Conservation (phyloP, 2,113 vertebrate species). For the Diphyllodes magnificus region DNA sequence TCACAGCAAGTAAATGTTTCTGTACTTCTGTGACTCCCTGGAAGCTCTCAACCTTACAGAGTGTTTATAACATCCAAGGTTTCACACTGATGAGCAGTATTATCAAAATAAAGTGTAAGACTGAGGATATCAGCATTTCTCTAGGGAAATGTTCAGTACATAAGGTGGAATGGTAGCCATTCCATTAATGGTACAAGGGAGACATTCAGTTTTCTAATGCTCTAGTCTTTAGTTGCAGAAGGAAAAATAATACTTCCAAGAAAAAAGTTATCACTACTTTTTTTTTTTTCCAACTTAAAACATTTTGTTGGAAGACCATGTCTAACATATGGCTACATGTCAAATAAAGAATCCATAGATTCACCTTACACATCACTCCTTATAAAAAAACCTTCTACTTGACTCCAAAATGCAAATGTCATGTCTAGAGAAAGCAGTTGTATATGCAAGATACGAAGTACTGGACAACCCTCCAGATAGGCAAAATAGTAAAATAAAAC, state of each 20-base stretch:
- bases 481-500: neutral
- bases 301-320: neutral
- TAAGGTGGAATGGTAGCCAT: neutral
- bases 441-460: neutral
- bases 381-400: neutral
- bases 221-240: neutral
- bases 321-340: neutral
- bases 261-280: neutral
- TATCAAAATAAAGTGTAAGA: neutral
- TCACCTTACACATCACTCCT: neutral
- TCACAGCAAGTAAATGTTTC: neutral
- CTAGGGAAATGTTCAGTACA: neutral
- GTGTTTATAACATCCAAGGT: neutral
- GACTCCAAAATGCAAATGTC: neutral
- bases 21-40: neutral
- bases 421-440: neutral
- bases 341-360: neutral
- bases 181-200: neutral
- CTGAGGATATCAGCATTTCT: neutral
- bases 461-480: neutral
- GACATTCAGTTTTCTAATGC: neutral
- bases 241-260: neutral
- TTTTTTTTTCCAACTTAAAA: neutral
- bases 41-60: neutral
- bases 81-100: neutral